phyloP scores from a whole-genome alignment of 2,113 vertebrate species.

The Sinocyclocheilus anshuiensis region DNA sequence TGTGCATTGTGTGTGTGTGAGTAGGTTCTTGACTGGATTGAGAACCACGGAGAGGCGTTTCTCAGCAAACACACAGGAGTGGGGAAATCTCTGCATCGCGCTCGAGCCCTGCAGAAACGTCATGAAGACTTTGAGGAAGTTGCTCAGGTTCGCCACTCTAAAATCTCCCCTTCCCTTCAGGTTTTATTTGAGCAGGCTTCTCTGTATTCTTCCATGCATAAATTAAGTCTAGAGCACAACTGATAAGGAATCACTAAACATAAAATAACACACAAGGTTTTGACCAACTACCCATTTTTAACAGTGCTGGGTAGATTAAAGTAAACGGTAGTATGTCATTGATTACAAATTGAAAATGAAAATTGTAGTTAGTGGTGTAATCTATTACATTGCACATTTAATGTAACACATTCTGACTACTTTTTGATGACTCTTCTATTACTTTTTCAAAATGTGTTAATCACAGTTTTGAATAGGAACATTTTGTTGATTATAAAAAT shows the following conservation, averaged over 20 bases:
- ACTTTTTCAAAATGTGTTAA: too few species aligned
- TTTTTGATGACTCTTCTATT: too few species aligned
- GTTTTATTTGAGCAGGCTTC: neutral
- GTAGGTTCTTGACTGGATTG: conserved; percentile 98
- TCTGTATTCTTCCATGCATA: neutral
- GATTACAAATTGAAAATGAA: too few species aligned
- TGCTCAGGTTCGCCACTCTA: conserved; percentile 82
- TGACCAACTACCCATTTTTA: neutral
- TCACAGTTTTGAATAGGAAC: too few species aligned
- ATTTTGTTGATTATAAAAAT: too few species aligned
- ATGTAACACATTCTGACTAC: too few species aligned
- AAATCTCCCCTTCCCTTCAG: neutral
- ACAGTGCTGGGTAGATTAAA: too few species aligned
- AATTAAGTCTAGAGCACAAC: neutral
- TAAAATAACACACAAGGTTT: neutral
- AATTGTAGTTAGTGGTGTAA: too few species aligned
- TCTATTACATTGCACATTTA: too few species aligned
- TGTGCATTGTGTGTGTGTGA: neutral
- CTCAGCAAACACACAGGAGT: conserved; percentile 98
- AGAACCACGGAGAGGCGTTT: conserved; percentile 98
- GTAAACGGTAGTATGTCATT: too few species aligned
- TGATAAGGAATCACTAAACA: too few species aligned
- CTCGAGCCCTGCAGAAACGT: conserved; percentile 95
- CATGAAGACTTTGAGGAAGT: conserved; percentile 99
- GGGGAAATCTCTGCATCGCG: conserved; percentile 95